These are phyloP conservation scores for Esox masquinongy DNA, from an alignment of 2,797 vertebrate species.

Conservation along the genomic window DNA sequence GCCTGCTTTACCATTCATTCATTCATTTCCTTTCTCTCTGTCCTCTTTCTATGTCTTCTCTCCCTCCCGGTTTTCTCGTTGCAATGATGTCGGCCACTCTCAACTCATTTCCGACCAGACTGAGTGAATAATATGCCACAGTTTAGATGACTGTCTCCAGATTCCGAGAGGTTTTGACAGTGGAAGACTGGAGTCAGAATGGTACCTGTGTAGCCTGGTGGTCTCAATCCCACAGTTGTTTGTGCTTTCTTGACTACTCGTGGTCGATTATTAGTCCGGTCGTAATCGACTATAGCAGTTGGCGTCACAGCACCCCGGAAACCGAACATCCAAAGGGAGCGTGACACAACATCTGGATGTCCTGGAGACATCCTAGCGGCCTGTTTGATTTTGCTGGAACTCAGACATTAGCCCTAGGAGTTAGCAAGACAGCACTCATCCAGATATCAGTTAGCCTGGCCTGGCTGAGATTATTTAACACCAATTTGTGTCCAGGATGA, in stretches of 20 bases:
- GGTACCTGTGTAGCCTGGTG: background rate
- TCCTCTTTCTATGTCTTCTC: background rate
- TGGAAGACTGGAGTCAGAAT: background rate
- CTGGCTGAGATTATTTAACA: background rate
- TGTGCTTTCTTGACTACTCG: background rate
- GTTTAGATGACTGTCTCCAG: background rate
- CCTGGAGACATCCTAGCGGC: no score
- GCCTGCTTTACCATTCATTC: no score
- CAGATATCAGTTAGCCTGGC: background rate
- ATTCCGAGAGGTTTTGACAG: background rate
- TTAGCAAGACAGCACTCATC: background rate
- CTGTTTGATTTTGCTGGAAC: no score
- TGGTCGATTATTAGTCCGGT: background rate
- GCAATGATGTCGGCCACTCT: background rate
- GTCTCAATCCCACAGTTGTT: background rate
- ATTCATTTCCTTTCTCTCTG: background rate
- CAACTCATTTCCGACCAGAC: background rate
- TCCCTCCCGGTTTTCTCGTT: background rate
- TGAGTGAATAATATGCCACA: background rate
- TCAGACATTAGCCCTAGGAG: background rate
- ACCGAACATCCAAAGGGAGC: background rate
- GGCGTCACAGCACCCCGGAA: background rate
- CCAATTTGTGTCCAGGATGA: conserved; percentile 29
- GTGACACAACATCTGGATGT: no score
- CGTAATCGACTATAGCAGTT: background rate